Conservation (phyloP, 53 echinoderm and acorn worm species). For the Antedon mediterranea region DNA sequence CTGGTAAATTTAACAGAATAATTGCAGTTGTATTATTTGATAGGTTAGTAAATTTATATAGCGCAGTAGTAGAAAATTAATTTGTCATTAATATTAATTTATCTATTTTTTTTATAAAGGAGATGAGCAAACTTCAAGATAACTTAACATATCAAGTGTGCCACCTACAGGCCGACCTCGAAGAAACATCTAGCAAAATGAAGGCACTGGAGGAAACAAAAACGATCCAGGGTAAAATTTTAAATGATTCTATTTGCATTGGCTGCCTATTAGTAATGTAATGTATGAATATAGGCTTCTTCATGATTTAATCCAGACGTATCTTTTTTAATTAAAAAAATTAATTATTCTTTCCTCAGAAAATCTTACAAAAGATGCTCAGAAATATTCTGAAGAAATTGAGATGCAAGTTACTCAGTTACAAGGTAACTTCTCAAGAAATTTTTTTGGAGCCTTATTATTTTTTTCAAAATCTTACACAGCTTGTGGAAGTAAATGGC, state of each 20-base stretch:
- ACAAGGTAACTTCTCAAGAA: constrained; percentile 32
- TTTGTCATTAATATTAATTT: neutral
- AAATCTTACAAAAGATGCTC: constrained; percentile 36
- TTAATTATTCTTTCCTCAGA: constrained; percentile 16
- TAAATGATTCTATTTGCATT: too few relatives aligned
- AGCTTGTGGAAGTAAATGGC: too few relatives aligned
- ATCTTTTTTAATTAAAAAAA: too few relatives aligned
- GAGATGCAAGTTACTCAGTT: constrained; percentile 50
- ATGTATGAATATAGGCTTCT: too few relatives aligned
- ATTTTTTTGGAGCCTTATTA: neutral
- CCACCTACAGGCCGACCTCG: constrained; percentile 47
- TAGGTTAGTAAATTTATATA: neutral
- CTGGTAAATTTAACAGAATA: too few relatives aligned
- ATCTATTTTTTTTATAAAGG: neutral
- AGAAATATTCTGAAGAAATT: constrained; percentile 36
- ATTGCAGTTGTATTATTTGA: too few relatives aligned
- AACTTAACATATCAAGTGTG: constrained; percentile 11
- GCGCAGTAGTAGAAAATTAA: neutral
- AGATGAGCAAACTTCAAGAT: neutral
- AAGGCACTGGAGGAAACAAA: constrained; percentile 45
- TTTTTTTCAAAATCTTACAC: too few relatives aligned
- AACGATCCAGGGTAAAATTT: constrained; percentile 29
- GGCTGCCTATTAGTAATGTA: too few relatives aligned
- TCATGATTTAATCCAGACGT: too few relatives aligned
- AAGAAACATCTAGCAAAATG: constrained; percentile 42